These are phyloP conservation scores for Acleris cristana DNA, from an alignment of 2,888 invertebrate genomes.

Conservation along the genomic window DNA sequence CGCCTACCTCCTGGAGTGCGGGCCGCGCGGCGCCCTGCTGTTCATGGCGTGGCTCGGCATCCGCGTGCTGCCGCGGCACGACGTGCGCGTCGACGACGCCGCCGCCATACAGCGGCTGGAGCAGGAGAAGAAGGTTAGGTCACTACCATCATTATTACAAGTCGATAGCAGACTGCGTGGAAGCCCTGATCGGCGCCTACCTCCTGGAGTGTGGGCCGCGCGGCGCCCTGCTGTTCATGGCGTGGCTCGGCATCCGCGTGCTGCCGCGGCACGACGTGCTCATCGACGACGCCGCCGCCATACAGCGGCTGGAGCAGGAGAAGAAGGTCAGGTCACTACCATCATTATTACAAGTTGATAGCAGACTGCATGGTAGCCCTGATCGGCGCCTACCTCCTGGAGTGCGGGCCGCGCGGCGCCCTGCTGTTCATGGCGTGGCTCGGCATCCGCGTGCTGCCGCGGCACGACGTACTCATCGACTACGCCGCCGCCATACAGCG, in stretches of 20 bases:
- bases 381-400: no score
- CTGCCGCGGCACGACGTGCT: constrained; percentile 51
- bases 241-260: constrained; percentile 97
- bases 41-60: constrained; percentile 99
- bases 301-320: constrained; percentile 41
- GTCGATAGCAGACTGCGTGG: constrained; percentile 99
- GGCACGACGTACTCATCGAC: no score
- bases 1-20: constrained; percentile 97
- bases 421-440: no score
- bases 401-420: no score
- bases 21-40: constrained; percentile 94
- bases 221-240: constrained; percentile 97
- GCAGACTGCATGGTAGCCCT: no score
- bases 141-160: constrained; percentile 89
- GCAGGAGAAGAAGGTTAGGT: constrained; percentile 43
- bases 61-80: constrained; percentile 83
- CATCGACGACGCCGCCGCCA: background rate
- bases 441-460: no score
- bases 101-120: constrained; percentile 36
- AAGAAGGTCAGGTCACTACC: constrained; percentile 40
- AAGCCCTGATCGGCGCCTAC: constrained; percentile 98
- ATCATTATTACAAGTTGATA: no score
- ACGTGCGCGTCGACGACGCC: background rate
- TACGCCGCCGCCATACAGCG: no score
- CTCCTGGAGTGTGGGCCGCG: constrained; percentile 96